These are phyloP conservation scores for Drosophila subobscura DNA, from an alignment of 1,140 invertebrate species.

Conservation along the genomic window DNA sequence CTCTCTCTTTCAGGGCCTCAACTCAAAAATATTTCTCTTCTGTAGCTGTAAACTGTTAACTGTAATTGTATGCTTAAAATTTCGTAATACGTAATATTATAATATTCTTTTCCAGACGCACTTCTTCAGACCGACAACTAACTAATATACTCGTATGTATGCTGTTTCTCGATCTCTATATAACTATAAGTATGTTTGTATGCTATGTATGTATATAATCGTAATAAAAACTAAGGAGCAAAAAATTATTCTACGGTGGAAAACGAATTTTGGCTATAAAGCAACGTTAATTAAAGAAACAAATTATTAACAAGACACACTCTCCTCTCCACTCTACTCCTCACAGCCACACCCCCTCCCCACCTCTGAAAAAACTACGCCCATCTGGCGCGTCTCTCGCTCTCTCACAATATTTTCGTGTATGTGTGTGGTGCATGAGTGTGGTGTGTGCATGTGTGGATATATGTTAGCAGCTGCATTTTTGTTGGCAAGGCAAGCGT, in stretches of 20 bases:
- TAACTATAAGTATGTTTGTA: background rate
- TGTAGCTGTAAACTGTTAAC: constrained; percentile 18
- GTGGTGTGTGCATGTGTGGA: constrained; percentile 31
- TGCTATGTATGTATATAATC: constrained; percentile 21
- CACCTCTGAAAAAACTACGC: constrained; percentile 17
- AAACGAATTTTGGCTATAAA: constrained; percentile 79
- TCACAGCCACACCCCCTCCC: constrained; percentile 60
- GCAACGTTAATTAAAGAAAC: constrained; percentile 64
- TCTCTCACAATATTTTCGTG: constrained; percentile 2
- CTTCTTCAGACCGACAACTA: too few species aligned
- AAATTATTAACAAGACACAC: constrained; percentile 55
- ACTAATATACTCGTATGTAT: too few species aligned
- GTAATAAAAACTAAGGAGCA: constrained; percentile 67
- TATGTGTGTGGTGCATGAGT: constrained; percentile 23
- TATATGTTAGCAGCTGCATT: constrained; percentile 61
- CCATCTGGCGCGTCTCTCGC: background rate
- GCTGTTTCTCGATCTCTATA: too few species aligned
- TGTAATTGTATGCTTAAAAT: constrained; percentile 17
- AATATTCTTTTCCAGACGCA: too few species aligned
- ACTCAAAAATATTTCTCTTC: constrained; percentile 11
- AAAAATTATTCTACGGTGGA: constrained; percentile 75
- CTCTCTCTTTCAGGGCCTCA: constrained; percentile 29
- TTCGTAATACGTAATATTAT: constrained; percentile 20
- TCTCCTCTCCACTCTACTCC: background rate
- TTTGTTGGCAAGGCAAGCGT: constrained; percentile 76